These are phyloP conservation scores for Drosophila melanogaster DNA, from an alignment of 1,140 invertebrate species.

Conservation along the genomic window Release_6_plus_ISO1_MT NT_033779.5:3130001-3130500, in stretches of 20 bases:
- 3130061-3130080: slow-evolving; percentile 79
- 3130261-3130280: slow-evolving; percentile 9
- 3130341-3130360: too few relatives aligned
- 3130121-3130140: slow-evolving; percentile 51
- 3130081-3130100: slow-evolving; percentile 37
- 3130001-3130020: slow-evolving; percentile 14
- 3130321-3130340: too few relatives aligned
- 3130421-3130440: neutral
- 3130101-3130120: slow-evolving; percentile 54
- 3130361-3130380: too few relatives aligned
- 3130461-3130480: slow-evolving; percentile 28
- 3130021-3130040: slow-evolving; percentile 58
- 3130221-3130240: slow-evolving; percentile 51
- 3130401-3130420: neutral
- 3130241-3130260: slow-evolving; percentile 21
- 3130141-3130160: slow-evolving; percentile 54
- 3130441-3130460: neutral
- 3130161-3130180: slow-evolving; percentile 41
- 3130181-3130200: slow-evolving; percentile 27
- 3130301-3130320: neutral
- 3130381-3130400: too few relatives aligned
- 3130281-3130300: neutral
- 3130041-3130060: slow-evolving; percentile 63
- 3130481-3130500: slow-evolving; percentile 53
- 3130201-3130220: slow-evolving; percentile 54